phyloP scores from a whole-genome alignment of 1,140 invertebrate species.

The Anoplolepis gracilipes region DNA sequence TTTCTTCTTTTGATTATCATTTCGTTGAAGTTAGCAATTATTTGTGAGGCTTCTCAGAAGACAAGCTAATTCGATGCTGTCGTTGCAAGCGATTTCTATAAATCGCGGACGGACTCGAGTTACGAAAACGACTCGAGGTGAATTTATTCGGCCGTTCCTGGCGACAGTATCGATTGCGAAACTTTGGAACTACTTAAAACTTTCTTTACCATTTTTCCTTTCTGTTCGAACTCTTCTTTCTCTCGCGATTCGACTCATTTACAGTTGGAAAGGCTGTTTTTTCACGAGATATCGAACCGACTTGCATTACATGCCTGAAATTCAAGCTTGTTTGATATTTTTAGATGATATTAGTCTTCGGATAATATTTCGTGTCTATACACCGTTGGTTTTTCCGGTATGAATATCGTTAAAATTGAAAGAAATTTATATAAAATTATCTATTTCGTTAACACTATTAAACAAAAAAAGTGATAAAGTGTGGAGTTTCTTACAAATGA shows the following conservation, averaged over 20 bases:
- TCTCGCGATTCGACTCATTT: slow-evolving; percentile 44
- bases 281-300: slow-evolving; percentile 19
- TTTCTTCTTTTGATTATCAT: neutral
- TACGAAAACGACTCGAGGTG: slow-evolving; percentile 47
- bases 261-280: slow-evolving; percentile 26
- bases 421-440: slow-evolving; percentile 5
- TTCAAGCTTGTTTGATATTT: neutral
- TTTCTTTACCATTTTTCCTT: slow-evolving; percentile 51
- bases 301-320: slow-evolving; percentile 25
- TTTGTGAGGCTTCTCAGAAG: neutral
- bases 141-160: slow-evolving; percentile 51
- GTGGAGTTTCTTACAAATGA: neutral
- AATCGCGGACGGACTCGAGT: slow-evolving; percentile 39
- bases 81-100: slow-evolving; percentile 41
- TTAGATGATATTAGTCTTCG: neutral
- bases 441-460: neutral
- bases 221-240: neutral
- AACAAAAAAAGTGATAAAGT: neutral
- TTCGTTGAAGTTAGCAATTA: neutral
- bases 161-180: slow-evolving; percentile 57
- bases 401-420: neutral
- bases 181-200: slow-evolving; percentile 59
- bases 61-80: slow-evolving; percentile 47
- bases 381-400: neutral
- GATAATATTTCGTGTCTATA: neutral